A percentile compares a stretch with the other conserved stretches of the same genome.
phyloP scores from a whole-genome alignment of 2,113 vertebrate genomes.

The Balaenoptera acutorostrata region DNA sequence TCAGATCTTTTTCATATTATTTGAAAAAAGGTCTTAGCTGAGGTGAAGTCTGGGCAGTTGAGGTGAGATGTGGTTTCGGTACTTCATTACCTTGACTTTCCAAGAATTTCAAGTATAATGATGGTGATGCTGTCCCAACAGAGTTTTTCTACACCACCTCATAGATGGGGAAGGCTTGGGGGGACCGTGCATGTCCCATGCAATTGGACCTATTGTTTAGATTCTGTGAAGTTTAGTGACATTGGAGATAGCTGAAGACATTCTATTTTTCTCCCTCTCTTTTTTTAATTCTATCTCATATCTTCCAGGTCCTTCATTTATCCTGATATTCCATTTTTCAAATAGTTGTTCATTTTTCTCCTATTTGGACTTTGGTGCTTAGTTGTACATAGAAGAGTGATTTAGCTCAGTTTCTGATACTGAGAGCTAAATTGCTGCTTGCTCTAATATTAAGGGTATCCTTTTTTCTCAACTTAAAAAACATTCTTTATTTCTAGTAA shows the following conservation, averaged over 20 bases:
- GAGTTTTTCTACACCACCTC: fast-evolving
- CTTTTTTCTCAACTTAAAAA: neutral
- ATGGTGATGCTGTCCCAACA: neutral
- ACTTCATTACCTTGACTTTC: neutral
- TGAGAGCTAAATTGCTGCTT: neutral
- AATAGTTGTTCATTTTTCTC: neutral
- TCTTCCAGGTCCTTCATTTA: neutral
- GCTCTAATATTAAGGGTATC: neutral
- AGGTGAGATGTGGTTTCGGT: neutral
- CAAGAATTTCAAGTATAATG: neutral
- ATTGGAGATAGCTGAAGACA: fast-evolving
- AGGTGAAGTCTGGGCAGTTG: neutral
- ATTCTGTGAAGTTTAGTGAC: neutral
- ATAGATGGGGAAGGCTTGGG: neutral
- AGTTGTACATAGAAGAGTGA: neutral
- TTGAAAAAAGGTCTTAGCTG: neutral
- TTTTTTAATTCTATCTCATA: neutral
- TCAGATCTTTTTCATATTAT: neutral
- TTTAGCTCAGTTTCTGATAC: neutral
- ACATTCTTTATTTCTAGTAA: constrained; percentile 20
- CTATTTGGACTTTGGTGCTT: neutral
- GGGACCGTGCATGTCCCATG: neutral
- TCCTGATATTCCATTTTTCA: neutral
- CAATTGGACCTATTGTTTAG: neutral
- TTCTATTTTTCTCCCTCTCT: neutral